Base-by-base conservation (phyloP, 2,888 invertebrate species). In the Agelastica alni region DNA sequence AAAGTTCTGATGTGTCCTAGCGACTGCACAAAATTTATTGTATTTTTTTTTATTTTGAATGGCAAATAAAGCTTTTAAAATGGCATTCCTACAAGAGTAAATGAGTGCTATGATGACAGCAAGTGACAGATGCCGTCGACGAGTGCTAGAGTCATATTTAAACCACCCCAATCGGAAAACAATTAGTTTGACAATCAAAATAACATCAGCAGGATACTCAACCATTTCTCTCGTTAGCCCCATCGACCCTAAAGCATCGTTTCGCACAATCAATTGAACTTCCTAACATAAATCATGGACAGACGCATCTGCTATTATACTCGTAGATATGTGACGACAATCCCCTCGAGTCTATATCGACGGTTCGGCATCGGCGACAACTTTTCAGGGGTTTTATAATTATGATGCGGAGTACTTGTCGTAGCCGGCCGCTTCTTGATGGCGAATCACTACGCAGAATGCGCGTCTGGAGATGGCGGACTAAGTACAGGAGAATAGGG, bases 261-360 rank as follows among this genome's bases (percentile, higher is more conserved):
- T 45, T 53, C 51, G 43, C 49, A 43, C 57, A 53, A 57, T 59
- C 60, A 54, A 59, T 64, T 62, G 60, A 57, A 58, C 60, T 60
- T 61, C 62, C 59, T 51, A 54, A 55, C 54, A 64, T 64, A 64
- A 60, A 64, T 64, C 62, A 64, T 61, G 59, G 58, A 59, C 61
- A 59, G 53, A 48, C 49, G 52, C 53, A 49, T 28, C 43, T 53
- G 47, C 14, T 43, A 48, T 48, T 48, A 54, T 48, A n/a, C n/a
- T n/a, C n/a, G n/a, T n/a, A 36, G 53, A 54, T 54, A 44, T 54
- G 53, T 48, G 53, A 54, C 44, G 53, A 54, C 44, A 48, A 49
- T 39, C 43, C 49, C 53, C 42, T 6, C 10, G 36, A 46, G 34
- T 46, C 36, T 36, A 26, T 46, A 36, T 46, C 36, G 46, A 46